These are phyloP conservation scores for Lagodon rhomboides DNA, from an alignment of 2,797 vertebrate species.

Conservation along the genomic window DNA sequence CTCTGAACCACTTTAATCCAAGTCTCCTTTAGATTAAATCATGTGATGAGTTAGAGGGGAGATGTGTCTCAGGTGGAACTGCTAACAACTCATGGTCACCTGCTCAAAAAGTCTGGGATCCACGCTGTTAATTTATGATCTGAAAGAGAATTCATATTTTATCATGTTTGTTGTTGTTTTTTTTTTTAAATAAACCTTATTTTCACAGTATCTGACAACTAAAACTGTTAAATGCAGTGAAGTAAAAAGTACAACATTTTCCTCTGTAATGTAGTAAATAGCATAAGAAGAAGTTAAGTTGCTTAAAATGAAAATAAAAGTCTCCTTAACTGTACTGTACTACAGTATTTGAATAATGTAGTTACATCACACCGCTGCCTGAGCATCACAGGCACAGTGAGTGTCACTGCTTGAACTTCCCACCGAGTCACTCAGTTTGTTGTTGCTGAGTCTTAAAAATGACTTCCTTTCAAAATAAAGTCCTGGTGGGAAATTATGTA, in stretches of 20 bases:
- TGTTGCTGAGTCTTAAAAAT: background rate
- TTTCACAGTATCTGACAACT: background rate
- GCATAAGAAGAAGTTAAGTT: background rate
- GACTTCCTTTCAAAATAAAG: background rate
- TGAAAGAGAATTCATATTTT: no score
- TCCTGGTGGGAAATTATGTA: constrained; percentile 12
- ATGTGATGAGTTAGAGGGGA: background rate
- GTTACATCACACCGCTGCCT: background rate
- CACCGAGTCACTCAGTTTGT: background rate
- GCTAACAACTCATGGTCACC: background rate
- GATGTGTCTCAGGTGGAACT: background rate
- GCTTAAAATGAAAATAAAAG: background rate
- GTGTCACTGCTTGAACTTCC: background rate
- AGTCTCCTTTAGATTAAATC: background rate
- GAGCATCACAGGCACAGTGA: background rate
- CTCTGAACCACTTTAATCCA: background rate
- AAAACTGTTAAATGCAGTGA: background rate
- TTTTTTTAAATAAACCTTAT: background rate
- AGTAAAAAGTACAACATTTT: background rate
- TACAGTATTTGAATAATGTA: background rate
- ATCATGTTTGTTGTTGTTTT: background rate
- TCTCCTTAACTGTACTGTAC: background rate
- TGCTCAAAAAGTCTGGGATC: background rate
- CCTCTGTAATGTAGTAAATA: no score
- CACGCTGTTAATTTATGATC: background rate